These are phyloP conservation scores for Macrocentrus cingulum DNA, from an alignment of 1,140 invertebrate species.

Conservation along the genomic window DNA sequence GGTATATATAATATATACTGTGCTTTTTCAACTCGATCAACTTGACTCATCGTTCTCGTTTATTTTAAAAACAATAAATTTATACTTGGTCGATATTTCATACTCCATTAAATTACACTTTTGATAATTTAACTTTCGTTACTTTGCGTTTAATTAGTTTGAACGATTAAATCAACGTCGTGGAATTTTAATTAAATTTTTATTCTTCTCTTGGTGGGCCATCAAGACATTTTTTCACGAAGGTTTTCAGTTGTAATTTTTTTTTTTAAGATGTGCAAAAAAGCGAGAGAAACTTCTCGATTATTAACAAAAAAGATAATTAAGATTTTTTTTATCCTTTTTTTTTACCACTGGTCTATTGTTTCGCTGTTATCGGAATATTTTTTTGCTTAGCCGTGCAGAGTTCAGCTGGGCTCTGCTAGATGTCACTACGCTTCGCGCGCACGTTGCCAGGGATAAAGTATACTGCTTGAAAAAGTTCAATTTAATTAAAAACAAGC, in stretches of 20 bases:
- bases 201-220: background rate
- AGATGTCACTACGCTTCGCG: conserved; percentile 50
- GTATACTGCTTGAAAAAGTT: background rate
- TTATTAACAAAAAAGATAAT: too few relatives aligned
- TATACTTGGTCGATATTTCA: conserved; percentile 40
- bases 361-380: background rate
- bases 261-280: too few relatives aligned
- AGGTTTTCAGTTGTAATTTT: too few relatives aligned
- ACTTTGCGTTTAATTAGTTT: conserved; percentile 37
- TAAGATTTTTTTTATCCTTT: too few relatives aligned
- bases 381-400: conserved; percentile 11
- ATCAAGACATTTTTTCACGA: conserved; percentile 1
- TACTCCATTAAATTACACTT: conserved; percentile 42
- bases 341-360: background rate
- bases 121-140: conserved; percentile 37
- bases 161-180: conserved; percentile 18
- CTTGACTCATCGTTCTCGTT: conserved; percentile 39
- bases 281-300: too few relatives aligned
- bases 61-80: conserved; percentile 39
- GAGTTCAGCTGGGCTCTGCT: conserved; percentile 41
- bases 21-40: conserved; percentile 11
- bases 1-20: too few relatives aligned
- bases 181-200: conserved; percentile 25
- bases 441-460: background rate
- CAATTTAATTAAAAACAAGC: background rate